Base-by-base conservation (phyloP, 2,888 invertebrate genomes). In the Drosophila anceps region DNA sequence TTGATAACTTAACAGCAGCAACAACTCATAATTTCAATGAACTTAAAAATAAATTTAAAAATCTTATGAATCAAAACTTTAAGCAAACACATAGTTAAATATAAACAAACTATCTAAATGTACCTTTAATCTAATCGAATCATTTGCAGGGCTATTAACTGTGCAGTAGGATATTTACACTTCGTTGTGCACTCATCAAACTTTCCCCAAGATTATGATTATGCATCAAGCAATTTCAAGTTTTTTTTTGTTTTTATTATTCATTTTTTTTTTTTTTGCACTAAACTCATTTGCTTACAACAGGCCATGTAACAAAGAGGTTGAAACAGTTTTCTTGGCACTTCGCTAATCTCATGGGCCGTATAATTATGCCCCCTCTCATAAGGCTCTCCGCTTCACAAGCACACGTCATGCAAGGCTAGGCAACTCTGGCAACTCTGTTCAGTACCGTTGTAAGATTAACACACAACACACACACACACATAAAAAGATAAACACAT, bases 341-440 rank as follows among this genome's bases (percentile, higher is more conserved):
- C 81, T 76, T 76, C 71, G 74, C 62, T 71, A 83, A 87, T 84
- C 82, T 73, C 80, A 77, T 88, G 86, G 72, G 77, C 61, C 86
- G 71, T 85, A 74, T 88, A 86, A 88, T 86, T 88, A 88, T 73
- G 68, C 46, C 18, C 60, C 18, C 46, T 10, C 43, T 13, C n/a
- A 15, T 29, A 27, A 18, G 8, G 24, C 27, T 18, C 2, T 20
- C 20, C 35, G 6, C 20, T 29, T 7, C 39, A 9, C 33, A 29
- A 13, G 33, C 53, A 39, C 37, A 68, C 68, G 74, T 79, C 81
- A 81, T 81, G 82, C 79, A 69, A 82, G 80, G 82, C 72, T 79
- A 67, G 75, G 59, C 51, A 43, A 35, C n/a, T n/a, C n/a, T 50
- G 64, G 77, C 69, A 72, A 41, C 61, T 67, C 31, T 43, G 54